Conservation (phyloP, 2,888 invertebrate genomes). For the Zhuqinia jingwanae region DNA sequence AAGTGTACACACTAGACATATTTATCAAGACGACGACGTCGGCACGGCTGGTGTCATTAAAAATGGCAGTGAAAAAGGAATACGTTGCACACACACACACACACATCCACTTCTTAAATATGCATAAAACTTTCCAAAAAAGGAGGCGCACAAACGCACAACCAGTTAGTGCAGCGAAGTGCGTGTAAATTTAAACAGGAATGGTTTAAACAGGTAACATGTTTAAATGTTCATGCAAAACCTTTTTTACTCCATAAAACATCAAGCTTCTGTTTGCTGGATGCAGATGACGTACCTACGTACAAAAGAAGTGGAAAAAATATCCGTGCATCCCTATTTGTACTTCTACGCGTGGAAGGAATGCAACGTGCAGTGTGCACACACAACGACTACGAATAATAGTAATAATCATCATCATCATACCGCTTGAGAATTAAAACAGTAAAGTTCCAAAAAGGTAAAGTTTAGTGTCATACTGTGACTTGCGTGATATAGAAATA, state of each 20-base stretch:
- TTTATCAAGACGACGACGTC: too few relatives aligned
- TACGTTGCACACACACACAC: too few relatives aligned
- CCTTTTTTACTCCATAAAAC: constrained; percentile 27
- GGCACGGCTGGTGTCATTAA: too few relatives aligned
- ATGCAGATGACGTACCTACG: neutral
- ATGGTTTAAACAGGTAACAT: neutral
- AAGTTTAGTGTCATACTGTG: constrained; percentile 7
- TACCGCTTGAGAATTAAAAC: constrained; percentile 41
- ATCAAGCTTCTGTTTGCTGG: neutral
- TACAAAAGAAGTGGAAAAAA: neutral
- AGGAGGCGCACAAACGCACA: constrained; percentile 1
- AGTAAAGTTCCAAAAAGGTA: constrained; percentile 13
- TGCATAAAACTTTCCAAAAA: constrained; percentile 15
- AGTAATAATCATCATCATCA: too few relatives aligned
- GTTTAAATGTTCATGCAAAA: neutral
- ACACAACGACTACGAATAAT: constrained; percentile 8
- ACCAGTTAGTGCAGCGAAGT: neutral
- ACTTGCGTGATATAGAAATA: too few relatives aligned
- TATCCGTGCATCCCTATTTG: constrained; percentile 22
- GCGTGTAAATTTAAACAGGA: neutral
- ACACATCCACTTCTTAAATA: neutral
- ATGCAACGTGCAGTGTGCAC: constrained; percentile 13
- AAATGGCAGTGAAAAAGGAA: too few relatives aligned
- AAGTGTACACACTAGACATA: too few relatives aligned
- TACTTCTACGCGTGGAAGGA: neutral